Conservation (phyloP, 2,113 vertebrate species). For the Marmota flaviventris region DNA sequence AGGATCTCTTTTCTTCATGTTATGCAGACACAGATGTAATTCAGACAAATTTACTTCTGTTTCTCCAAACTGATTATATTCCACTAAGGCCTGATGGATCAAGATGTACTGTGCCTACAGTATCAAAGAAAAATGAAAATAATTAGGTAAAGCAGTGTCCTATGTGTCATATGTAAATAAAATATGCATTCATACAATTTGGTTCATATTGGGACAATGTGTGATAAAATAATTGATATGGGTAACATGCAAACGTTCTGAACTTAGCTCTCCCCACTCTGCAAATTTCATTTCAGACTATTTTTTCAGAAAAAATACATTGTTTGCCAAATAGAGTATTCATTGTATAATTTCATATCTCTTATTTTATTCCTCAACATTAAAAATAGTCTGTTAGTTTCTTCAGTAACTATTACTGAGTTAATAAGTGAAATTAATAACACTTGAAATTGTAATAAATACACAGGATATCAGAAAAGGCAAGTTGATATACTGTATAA, state of each 20-base stretch:
- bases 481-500: neutral
- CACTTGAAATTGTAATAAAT: neutral
- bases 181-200: neutral
- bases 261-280: neutral
- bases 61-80: slow-evolving; percentile 97
- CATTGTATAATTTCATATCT: neutral
- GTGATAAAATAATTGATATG: neutral
- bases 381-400: neutral
- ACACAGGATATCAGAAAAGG: neutral
- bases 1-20: slow-evolving; percentile 89
- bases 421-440: neutral
- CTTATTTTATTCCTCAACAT: neutral
- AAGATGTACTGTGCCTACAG: slow-evolving; percentile 96
- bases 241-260: neutral
- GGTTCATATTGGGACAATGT: neutral
- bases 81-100: slow-evolving; percentile 97
- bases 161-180: neutral
- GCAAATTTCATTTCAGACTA: neutral
- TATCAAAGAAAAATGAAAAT: neutral
- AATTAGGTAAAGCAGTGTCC: neutral
- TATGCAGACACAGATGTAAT: slow-evolving; percentile 89
- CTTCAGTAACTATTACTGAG: neutral
- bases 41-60: slow-evolving; percentile 94
- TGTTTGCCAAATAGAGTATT: neutral
- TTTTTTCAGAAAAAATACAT: neutral